phyloP scores from a whole-genome alignment of 2,888 invertebrate species.

The Nebria salina region DNA sequence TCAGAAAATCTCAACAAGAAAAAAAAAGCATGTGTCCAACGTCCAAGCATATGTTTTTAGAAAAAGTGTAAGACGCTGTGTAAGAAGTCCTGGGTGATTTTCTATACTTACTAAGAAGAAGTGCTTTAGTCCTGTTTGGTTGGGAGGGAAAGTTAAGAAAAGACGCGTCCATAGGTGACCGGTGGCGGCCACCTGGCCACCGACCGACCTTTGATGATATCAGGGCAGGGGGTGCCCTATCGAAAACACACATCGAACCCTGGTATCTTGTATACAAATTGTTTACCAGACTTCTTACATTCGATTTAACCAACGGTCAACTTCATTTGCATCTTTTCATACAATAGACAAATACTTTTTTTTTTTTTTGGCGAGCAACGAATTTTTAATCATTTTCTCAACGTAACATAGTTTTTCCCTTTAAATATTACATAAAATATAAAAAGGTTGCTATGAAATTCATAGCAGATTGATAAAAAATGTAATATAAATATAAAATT shows the following conservation, averaged over 20 bases:
- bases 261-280: constrained; percentile 26
- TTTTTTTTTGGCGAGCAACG: background rate
- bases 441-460: no score
- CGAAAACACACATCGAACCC: constrained; percentile 25
- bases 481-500: background rate
- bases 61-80: background rate
- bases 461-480: background rate
- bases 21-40: background rate
- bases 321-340: constrained; percentile 24
- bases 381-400: background rate
- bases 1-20: background rate
- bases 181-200: constrained; percentile 24
- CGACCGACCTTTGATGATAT: constrained; percentile 9
- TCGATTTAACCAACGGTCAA: constrained; percentile 23
- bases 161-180: background rate
- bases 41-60: background rate
- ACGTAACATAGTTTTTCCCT: background rate
- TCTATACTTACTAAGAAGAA: background rate
- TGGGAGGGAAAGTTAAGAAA: background rate
- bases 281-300: constrained; percentile 11
- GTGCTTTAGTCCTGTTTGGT: background rate
- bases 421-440: no score
- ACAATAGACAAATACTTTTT: background rate
- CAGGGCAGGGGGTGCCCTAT: constrained; percentile 11
- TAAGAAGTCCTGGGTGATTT: background rate